Percentiles rank a stretch among this genome's conserved stretches.
These are phyloP conservation scores for Chrysomela aeneicollis DNA, from an alignment of 2,888 invertebrate species.

Conservation along the genomic window DNA sequence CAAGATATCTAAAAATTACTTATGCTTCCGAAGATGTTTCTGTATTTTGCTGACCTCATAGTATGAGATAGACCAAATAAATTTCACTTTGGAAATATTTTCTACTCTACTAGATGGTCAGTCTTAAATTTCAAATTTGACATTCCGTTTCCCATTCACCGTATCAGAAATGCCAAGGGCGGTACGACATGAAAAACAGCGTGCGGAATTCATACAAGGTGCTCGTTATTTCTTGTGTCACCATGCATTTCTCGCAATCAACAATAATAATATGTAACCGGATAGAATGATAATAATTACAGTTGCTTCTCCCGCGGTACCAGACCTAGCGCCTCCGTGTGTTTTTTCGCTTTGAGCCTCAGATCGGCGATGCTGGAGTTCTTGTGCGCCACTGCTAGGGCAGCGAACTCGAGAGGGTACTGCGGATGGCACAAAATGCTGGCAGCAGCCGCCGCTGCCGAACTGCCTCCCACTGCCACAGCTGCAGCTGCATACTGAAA, in stretches of 20 bases:
- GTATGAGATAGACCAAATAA: too few species aligned
- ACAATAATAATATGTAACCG: neutral
- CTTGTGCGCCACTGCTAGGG: conserved; percentile 83
- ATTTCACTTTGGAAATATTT: too few species aligned
- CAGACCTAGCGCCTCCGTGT: conserved; percentile 86
- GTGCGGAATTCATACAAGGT: too few species aligned
- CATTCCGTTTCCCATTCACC: too few species aligned
- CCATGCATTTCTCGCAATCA: neutral
- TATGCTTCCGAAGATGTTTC: too few species aligned
- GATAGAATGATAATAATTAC: conserved; percentile 28
- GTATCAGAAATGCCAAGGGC: too few species aligned
- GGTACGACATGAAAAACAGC: too few species aligned
- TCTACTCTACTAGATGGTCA: too few species aligned
- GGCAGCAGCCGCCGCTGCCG: conserved; percentile 60
- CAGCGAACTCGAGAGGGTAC: conserved; percentile 78
- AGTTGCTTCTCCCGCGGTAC: conserved; percentile 45
- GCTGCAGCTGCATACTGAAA: conserved; percentile 66
- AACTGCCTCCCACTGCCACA: conserved; percentile 65
- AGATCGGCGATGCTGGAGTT: conserved; percentile 95
- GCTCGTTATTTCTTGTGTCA: neutral
- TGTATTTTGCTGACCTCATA: too few species aligned
- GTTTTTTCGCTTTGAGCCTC: conserved; percentile 90
- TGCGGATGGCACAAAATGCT: conserved; percentile 72
- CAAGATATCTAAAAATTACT: too few species aligned
- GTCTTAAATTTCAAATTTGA: too few species aligned